Base-by-base conservation (phyloP, 2,113 vertebrate genomes). In the Columba livia region DNA sequence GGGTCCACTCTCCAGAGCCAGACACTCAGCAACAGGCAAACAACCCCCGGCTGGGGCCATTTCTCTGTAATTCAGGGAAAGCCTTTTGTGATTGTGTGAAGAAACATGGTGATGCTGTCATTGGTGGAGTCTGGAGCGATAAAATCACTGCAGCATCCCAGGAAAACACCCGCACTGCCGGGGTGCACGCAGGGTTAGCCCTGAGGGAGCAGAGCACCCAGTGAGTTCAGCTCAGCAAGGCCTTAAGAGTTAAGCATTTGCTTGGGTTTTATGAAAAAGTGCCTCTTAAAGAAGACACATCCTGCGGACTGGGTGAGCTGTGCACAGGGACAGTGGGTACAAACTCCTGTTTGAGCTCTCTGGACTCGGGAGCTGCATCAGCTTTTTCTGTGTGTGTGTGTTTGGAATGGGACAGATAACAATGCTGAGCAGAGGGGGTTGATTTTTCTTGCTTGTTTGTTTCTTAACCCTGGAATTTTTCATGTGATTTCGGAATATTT, bases 1-100 rank as follows among this genome's bases (percentile, higher is more conserved):
- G 2, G 1, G 7, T 11, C 83, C 34, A 5, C 26, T 21, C 50
- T 25, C 56, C 28, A 17, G 60, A 15, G 44, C 8, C 0, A 0
- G 29, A 15, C 79, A 13, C 71, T 31, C 25, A 4, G 57, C 57
- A 31, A 20, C 15, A 1, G 0, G 29, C 24, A 60, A 58, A 36
- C 23, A 10, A 12, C 6, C 32, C 38, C 21, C 3, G 3, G 6
- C 12, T 25, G 15, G 79, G 31, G 18, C 25, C 9, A 1, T 16
- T 32, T 20, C 48, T 48, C 50, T 1, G 0, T 4, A 9, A 6
- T 15, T 47, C 42, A 34, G 5, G 32, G 20, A 29, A 40, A 5
- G 18, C 4, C 29, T 62, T 78, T 78, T 47, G 34, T 6, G 25
- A 11, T 1, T 4, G 19, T 6, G 31, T 20, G 56, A 29, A 42